Conservation (phyloP, 2,888 invertebrate genomes). For the Cataglyphis rosenhaueri region DNA sequence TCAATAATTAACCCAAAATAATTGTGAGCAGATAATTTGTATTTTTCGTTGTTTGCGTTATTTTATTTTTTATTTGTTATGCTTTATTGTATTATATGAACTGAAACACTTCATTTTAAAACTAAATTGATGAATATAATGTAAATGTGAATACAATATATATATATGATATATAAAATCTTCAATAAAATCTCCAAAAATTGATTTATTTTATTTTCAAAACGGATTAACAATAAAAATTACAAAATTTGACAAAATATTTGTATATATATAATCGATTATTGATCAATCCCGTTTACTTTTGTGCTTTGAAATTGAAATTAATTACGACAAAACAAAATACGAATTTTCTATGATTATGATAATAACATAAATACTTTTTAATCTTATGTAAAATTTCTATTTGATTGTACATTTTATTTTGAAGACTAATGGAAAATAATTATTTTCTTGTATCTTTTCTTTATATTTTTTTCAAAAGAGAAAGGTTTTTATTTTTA, state of each 20-base stretch:
- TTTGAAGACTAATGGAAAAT: not conserved
- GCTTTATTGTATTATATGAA: not conserved
- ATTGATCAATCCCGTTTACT: not conserved
- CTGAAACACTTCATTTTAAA: conserved; percentile 10
- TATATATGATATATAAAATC: conserved; percentile 1
- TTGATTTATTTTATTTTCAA: conserved; percentile 29
- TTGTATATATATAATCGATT: conserved; percentile 14
- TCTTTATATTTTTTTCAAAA: not conserved
- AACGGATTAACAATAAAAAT: conserved; percentile 10
- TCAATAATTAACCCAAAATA: not conserved
- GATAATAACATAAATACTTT: not conserved
- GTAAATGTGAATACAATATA: not conserved
- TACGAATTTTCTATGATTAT: not conserved
- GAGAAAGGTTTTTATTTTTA: not conserved
- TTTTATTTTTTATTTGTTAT: conserved; percentile 15
- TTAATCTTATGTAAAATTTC: not conserved
- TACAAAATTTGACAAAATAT: conserved; percentile 14
- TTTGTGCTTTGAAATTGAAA: not conserved
- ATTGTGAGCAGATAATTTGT: not conserved
- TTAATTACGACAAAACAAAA: not conserved
- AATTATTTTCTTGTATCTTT: not conserved
- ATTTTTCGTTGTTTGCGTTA: conserved; percentile 5
- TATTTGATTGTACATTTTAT: not conserved
- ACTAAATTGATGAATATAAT: not conserved
- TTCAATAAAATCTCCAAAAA: conserved; percentile 13